Percentiles rank a stretch among this genome's conserved stretches.
Conservation (phyloP, 2,797 vertebrate species). For the Cuniculus paca region DNA sequence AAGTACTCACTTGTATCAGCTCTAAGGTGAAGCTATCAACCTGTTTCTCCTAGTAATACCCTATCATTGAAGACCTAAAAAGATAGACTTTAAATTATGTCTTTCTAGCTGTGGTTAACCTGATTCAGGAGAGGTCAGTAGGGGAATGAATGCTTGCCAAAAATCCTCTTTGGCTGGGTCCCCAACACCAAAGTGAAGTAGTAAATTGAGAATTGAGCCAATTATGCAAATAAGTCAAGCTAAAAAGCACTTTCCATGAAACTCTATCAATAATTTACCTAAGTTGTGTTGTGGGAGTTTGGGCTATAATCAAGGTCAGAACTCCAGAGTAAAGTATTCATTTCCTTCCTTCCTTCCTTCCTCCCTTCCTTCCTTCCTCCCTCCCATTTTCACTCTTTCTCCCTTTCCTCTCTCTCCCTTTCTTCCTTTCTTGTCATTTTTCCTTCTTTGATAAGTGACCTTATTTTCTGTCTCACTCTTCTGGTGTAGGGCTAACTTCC, state of each 20-base stretch:
- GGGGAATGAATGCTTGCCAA: conserved; percentile 76
- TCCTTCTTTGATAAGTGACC: background rate
- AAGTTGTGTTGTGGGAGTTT: conserved; percentile 38
- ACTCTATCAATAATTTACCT: conserved; percentile 77
- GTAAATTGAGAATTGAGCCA: conserved; percentile 78
- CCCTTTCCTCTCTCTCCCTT: fast-evolving
- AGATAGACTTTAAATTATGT: conserved; percentile 57
- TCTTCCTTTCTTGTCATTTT: background rate
- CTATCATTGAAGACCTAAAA: conserved; percentile 37
- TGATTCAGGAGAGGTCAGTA: conserved; percentile 71
- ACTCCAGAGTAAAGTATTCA: background rate
- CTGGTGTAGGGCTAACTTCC: background rate
- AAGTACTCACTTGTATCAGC: background rate
- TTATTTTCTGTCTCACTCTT: background rate
- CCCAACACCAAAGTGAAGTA: conserved; percentile 52
- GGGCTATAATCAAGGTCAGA: conserved; percentile 49
- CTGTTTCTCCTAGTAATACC: background rate
- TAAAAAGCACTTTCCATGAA: conserved; percentile 73
- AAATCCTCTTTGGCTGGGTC: conserved; percentile 76
- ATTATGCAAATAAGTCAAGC: conserved; percentile 70
- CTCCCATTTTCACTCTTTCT: too few relatives aligned
- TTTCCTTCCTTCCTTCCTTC: fast-evolving
- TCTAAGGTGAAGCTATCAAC: background rate
- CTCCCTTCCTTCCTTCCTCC: background rate
- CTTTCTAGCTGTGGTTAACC: conserved; percentile 66